phyloP scores from a whole-genome alignment of 2,888 invertebrate genomes.

The Anoncus sp. region DNA sequence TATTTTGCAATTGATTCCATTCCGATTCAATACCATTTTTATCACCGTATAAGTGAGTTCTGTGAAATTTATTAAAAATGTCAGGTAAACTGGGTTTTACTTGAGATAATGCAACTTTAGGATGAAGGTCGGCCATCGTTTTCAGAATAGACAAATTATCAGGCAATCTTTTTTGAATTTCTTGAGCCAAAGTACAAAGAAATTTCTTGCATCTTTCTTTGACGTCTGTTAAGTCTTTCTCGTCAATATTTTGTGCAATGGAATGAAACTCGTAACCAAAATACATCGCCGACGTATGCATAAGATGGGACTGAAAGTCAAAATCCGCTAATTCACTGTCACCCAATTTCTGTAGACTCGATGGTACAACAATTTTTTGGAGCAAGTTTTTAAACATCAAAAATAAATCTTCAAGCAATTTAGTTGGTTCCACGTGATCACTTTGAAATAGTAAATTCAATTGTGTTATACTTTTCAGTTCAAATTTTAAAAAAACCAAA shows the following conservation, averaged over 20 bases:
- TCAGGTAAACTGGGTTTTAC: slow-evolving; percentile 59
- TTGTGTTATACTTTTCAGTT: slow-evolving; percentile 65
- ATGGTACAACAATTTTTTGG: slow-evolving; percentile 68
- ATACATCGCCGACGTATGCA: slow-evolving; percentile 70
- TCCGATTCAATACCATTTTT: slow-evolving; percentile 62
- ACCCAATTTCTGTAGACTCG: slow-evolving; percentile 65
- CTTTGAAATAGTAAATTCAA: slow-evolving; percentile 69
- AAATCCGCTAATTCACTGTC: slow-evolving; percentile 66
- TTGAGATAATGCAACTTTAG: slow-evolving; percentile 63
- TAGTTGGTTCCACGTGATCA: slow-evolving; percentile 67
- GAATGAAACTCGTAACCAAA: slow-evolving; percentile 68
- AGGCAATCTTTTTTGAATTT: slow-evolving; percentile 69
- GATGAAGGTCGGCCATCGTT: slow-evolving; percentile 61
- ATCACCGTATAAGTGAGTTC: slow-evolving; percentile 49
- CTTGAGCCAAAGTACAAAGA: slow-evolving; percentile 57
- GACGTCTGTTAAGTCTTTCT: slow-evolving; percentile 53
- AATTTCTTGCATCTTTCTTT: slow-evolving; percentile 67
- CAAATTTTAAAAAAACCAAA: slow-evolving; percentile 62
- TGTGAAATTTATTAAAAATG: slow-evolving; percentile 58
- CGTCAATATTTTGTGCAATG: slow-evolving; percentile 19
- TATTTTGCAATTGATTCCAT: slow-evolving; percentile 61
- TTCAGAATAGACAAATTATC: slow-evolving; percentile 67
- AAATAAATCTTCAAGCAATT: slow-evolving; percentile 66
- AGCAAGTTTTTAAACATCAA: slow-evolving; percentile 62
- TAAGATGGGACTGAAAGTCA: slow-evolving; percentile 69